Evolutionary conservation across 1,140 invertebrate genomes (phyloP).

Genomic region (Drosophila pseudoobscura): DNA sequence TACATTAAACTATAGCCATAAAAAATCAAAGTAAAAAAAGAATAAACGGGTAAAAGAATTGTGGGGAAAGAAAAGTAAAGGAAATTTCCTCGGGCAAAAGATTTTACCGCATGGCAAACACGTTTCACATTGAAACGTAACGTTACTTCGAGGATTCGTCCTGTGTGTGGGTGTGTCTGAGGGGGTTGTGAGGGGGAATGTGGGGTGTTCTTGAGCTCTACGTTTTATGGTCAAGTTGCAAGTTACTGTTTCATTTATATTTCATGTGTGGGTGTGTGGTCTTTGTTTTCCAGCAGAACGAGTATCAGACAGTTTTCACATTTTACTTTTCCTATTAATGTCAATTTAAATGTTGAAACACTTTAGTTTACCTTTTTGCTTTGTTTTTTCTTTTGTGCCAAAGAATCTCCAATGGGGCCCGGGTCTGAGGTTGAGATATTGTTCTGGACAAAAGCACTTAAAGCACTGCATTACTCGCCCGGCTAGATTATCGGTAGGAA

Average conservation of each 20-base stretch:
- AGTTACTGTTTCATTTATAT: slow-evolving; percentile 58
- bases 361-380: slow-evolving; percentile 27
- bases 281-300: slow-evolving; percentile 1
- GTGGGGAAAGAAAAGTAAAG: slow-evolving; percentile 2
- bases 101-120: slow-evolving; percentile 55
- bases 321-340: slow-evolving; percentile 54
- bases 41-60: not conserved
- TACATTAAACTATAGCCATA: slow-evolving; percentile 50
- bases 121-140: slow-evolving; percentile 61
- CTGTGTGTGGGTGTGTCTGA: too few species aligned
- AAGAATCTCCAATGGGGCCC: slow-evolving; percentile 1
- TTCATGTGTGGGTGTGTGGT: slow-evolving; percentile 48
- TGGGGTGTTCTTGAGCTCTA: slow-evolving; percentile 27
- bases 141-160: not conserved
- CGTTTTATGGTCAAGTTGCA: slow-evolving; percentile 67
- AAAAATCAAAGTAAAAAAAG: slow-evolving; percentile 54
- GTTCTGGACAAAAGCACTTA: slow-evolving; percentile 51
- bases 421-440: slow-evolving; percentile 27
- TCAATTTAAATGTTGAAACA: slow-evolving; percentile 64
- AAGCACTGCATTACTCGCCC: slow-evolving; percentile 35
- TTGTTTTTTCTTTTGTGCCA: slow-evolving; percentile 1
- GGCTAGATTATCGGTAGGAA: slow-evolving; percentile 39
- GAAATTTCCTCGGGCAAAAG: slow-evolving; percentile 12
- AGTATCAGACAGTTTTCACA: slow-evolving; percentile 39
- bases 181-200: too few species aligned